A percentile compares a stretch with the other conserved stretches of the same genome.
Conservation (phyloP, 2,888 invertebrate genomes). For the Oxycera nigricornis region DNA sequence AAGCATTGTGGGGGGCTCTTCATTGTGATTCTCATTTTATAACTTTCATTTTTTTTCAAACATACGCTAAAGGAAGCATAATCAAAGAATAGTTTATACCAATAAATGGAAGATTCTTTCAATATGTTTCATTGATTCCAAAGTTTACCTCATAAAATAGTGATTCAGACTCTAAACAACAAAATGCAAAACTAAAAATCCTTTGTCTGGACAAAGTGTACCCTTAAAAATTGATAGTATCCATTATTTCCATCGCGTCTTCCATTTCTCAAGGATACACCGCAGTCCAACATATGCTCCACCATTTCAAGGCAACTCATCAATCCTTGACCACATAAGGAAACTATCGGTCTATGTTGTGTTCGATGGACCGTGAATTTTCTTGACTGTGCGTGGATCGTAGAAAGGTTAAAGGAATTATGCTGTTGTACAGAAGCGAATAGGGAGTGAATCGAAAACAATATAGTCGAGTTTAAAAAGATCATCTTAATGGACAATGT, state of each 20-base stretch:
- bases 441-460: background rate
- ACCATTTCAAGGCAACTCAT: background rate
- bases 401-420: background rate
- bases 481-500: background rate
- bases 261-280: background rate
- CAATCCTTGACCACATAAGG: background rate
- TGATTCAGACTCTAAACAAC: too few relatives aligned
- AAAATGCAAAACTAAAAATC: too few relatives aligned
- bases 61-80: too few relatives aligned
- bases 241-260: background rate
- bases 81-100: too few relatives aligned
- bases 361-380: background rate
- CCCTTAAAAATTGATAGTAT: background rate
- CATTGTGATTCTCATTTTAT: constrained; percentile 3
- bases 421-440: background rate
- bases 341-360: constrained; percentile 1
- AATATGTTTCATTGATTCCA: too few relatives aligned
- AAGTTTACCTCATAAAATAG: too few relatives aligned
- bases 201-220: background rate
- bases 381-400: background rate
- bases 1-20: background rate
- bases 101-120: too few relatives aligned
- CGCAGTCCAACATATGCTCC: background rate
- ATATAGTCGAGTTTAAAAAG: background rate
- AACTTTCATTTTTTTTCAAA: too few relatives aligned